Base-by-base conservation (phyloP, 23 tunicate species). In the Ascidia mentula region DNA sequence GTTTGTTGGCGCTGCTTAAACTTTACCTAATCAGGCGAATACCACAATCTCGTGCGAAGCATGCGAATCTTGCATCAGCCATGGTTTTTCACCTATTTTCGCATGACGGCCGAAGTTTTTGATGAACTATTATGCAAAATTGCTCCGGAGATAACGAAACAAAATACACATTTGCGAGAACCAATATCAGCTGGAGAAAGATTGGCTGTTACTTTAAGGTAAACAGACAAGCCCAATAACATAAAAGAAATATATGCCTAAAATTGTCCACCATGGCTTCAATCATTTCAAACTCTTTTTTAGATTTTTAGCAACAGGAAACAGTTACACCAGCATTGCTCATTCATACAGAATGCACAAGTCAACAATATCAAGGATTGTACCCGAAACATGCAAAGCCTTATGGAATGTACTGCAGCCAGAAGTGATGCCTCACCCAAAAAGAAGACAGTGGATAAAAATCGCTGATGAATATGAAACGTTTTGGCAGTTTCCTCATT, bases 401-500 rank as follows among this genome's bases (percentile, higher is more conserved):
- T 5, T 80, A 2, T 80, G 85, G 90, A 40, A 71, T 42, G 80
- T 53, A 4, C 34, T 79, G 28, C 84, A 79, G 60, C 90, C 85
- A 61, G 61, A 46, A 15, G 46, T 40, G 9, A 30, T 86, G 79
- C 75, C 39, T 31, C 85, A 79, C 6, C 81, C 90, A 6, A 40
- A 35, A 26, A 38, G 7, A 12, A 69, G 13, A 7, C 20, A 12
- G 31, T 84, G 88, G 88, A 38, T 26, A 45, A 69, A 39, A 34
- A 77, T 69, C 30, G 77, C 83, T 4, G 7, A 30, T 0, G 89
- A 78, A 6, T 85, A 77, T 70, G 40, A 69, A 17, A 6, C 72
- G 7, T 22, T 7, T 6, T 84, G 88, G 88, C 79, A 80, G 40
- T 86, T 86, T 80, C 90, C 90, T 1, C 31, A 72, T 28, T 86